phyloP scores from a whole-genome alignment of 1,140 invertebrate genomes.

The Philotrypesis tridentata region DNA sequence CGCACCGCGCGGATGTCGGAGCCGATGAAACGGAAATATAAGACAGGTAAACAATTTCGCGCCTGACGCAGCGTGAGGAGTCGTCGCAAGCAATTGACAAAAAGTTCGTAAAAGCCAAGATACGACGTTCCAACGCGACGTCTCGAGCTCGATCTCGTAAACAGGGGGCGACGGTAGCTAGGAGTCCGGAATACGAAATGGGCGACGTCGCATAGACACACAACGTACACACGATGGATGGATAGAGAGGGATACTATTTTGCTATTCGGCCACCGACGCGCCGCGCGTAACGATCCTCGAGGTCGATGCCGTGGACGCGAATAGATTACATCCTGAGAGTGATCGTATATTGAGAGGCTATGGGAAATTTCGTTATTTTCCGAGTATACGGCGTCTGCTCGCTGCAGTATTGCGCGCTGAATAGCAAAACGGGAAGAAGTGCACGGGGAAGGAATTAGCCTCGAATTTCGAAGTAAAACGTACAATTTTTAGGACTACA shows the following conservation, averaged over 20 bases:
- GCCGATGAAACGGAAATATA: background rate
- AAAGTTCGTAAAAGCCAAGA: constrained; percentile 36
- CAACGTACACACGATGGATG: background rate
- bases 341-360: no score
- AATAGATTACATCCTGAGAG: no score
- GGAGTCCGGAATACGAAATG: constrained; percentile 5
- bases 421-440: no score
- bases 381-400: no score
- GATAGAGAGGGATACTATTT: background rate
- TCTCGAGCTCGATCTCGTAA: constrained; percentile 1
- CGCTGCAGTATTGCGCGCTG: no score
- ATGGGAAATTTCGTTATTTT: no score
- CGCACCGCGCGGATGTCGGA: no score
- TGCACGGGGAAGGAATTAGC: no score
- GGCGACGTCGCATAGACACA: background rate
- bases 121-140: background rate
- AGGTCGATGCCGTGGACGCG: no score
- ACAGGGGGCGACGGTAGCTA: background rate
- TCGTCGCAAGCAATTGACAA: constrained; percentile 5
- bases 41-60: background rate
- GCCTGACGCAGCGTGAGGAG: no score
- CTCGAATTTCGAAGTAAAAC: no score
- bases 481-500: no score
- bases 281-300: background rate
- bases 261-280: constrained; percentile 16